A percentile compares a stretch with the other conserved stretches of the same genome.
These are phyloP conservation scores for Ascaphus truei DNA, from an alignment of 2,113 vertebrate species.

Conservation along the genomic window DNA sequence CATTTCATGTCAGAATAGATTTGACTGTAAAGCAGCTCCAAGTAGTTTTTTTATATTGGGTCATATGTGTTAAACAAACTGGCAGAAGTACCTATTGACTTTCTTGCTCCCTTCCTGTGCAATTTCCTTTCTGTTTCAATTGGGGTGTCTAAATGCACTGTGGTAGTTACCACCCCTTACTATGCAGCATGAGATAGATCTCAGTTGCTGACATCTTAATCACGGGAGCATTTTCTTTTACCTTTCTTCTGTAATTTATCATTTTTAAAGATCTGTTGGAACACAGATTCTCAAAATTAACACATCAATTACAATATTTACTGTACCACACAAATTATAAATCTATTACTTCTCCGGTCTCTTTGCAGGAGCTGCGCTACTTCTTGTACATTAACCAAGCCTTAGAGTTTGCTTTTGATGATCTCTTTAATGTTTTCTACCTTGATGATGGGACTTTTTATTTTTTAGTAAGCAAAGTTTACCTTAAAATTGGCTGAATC, in stretches of 20 bases:
- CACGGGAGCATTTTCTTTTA: neutral
- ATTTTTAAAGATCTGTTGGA: neutral
- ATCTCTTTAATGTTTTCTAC: neutral
- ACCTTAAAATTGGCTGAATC: neutral
- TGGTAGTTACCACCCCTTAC: too few species aligned
- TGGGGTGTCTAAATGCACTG: too few species aligned
- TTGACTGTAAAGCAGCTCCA: too few species aligned
- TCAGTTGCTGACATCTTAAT: neutral
- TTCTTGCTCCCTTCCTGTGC: too few species aligned
- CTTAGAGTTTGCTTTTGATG: slow-evolving; percentile 5
- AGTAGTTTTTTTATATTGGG: too few species aligned
- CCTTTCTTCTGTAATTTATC: neutral
- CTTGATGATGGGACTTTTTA: neutral
- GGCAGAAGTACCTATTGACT: slow-evolving; percentile 1
- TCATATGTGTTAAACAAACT: too few species aligned
- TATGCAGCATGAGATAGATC: too few species aligned
- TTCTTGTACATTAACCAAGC: neutral
- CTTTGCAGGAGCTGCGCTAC: neutral
- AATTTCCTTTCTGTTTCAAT: too few species aligned
- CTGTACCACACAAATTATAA: neutral
- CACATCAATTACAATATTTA: neutral
- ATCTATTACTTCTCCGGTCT: neutral
- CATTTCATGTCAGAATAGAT: too few species aligned
- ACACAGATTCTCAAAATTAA: neutral
- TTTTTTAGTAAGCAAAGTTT: neutral